phyloP scores from a whole-genome alignment of 2,113 vertebrate genomes.

The Neoarius graeffei region DNA sequence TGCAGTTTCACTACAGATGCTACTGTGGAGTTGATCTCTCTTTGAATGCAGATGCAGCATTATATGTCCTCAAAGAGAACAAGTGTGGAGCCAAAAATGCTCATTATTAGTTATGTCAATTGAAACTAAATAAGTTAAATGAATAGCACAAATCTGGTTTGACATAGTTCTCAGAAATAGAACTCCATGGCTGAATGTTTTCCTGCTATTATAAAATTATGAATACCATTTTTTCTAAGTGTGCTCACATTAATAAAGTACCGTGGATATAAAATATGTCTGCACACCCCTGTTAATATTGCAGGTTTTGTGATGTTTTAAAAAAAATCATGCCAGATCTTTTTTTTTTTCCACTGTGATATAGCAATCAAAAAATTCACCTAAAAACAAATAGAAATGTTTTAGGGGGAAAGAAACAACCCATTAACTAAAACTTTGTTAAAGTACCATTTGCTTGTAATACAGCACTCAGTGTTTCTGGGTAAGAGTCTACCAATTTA shows the following conservation, averaged over 20 bases:
- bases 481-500: no score
- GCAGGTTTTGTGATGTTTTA: neutral
- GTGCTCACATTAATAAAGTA: neutral
- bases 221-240: neutral
- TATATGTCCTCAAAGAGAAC: neutral
- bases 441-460: no score
- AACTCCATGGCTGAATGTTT: neutral
- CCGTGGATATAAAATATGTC: neutral
- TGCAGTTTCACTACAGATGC: neutral
- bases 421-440: neutral
- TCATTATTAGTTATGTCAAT: neutral
- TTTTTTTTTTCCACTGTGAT: neutral
- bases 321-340: neutral
- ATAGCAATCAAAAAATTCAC: neutral
- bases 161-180: neutral
- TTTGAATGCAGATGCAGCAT: neutral
- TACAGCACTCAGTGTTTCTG: no score
- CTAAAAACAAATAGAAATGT: neutral
- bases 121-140: neutral
- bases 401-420: neutral
- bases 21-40: neutral
- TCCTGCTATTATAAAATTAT: neutral
- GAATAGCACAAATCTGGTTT: neutral
- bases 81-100: no score
- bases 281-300: neutral